Conservation (phyloP, 2,888 invertebrate species). For the Conus canariensis region DNA sequence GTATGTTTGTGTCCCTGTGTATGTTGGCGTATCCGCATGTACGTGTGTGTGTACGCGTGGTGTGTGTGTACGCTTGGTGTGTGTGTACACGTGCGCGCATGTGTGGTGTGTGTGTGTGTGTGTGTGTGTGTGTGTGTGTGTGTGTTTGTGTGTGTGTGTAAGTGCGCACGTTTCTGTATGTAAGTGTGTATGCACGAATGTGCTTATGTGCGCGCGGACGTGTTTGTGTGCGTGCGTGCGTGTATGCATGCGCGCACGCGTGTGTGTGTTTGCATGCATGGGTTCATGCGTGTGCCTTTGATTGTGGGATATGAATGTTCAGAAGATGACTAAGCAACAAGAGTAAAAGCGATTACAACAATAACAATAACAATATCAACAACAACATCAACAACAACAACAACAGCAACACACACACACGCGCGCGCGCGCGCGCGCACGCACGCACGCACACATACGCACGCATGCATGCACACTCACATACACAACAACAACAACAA, state of each 20-base stretch:
- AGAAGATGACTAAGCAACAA: too few relatives aligned
- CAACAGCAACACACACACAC: background rate
- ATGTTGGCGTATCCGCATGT: too few relatives aligned
- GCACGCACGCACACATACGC: background rate
- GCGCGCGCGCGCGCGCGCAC: background rate
- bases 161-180: background rate
- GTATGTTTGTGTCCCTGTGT: too few relatives aligned
- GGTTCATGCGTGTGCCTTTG: background rate
- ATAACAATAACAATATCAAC: too few relatives aligned
- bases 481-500: background rate
- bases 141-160: background rate
- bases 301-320: background rate
- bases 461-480: background rate
- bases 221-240: conserved; percentile 19
- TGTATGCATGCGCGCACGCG: background rate
- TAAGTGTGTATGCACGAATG: background rate
- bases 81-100: too few relatives aligned
- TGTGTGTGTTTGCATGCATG: background rate
- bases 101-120: conserved; percentile 3
- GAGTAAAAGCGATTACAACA: too few relatives aligned
- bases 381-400: background rate
- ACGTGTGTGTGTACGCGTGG: too few relatives aligned
- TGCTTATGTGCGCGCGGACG: background rate
- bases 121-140: too few relatives aligned
- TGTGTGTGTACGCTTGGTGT: too few relatives aligned